A percentile compares a stretch with the other conserved stretches of the same genome.
Conservation (phyloP, 2,113 vertebrate species). For the Zosterops hypoxanthus region DNA sequence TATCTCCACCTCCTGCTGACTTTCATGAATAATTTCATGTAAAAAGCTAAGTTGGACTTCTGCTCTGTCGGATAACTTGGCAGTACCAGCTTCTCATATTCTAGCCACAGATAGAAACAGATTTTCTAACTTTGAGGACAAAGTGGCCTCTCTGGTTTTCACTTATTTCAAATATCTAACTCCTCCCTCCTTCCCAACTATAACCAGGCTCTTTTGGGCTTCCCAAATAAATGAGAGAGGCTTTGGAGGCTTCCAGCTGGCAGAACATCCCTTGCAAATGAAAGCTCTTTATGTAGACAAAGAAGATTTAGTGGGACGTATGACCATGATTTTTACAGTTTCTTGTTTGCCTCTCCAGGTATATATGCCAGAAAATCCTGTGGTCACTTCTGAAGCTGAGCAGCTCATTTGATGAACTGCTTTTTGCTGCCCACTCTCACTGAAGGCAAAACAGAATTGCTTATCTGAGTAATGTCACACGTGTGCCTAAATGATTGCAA, state of each 20-base stretch:
- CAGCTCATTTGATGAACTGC: not conserved
- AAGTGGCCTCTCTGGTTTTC: not conserved
- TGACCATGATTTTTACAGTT: not conserved
- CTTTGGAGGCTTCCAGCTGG: not conserved
- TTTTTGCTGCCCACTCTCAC: not conserved
- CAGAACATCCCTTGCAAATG: not conserved
- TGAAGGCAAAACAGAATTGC: constrained; percentile 8
- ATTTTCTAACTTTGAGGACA: not conserved
- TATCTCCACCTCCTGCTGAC: constrained; percentile 43
- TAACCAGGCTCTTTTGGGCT: not conserved
- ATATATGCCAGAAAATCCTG: not conserved
- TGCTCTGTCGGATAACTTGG: not conserved
- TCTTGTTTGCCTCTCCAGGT: not conserved
- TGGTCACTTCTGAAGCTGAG: not conserved
- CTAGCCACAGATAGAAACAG: not conserved
- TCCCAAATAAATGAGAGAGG: not conserved
- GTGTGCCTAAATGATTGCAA: constrained; percentile 16
- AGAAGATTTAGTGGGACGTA: not conserved
- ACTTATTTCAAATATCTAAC: not conserved
- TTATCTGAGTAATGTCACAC: constrained; percentile 19
- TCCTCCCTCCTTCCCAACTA: not conserved
- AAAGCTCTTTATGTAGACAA: not conserved
- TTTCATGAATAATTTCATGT: constrained; percentile 62
- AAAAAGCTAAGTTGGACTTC: constrained; percentile 42
- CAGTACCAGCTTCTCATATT: not conserved